Percentiles rank a stretch among this genome's conserved stretches.
These are phyloP conservation scores for Allobates femoralis DNA, from an alignment of 2,797 vertebrate genomes.

Conservation along the genomic window DNA sequence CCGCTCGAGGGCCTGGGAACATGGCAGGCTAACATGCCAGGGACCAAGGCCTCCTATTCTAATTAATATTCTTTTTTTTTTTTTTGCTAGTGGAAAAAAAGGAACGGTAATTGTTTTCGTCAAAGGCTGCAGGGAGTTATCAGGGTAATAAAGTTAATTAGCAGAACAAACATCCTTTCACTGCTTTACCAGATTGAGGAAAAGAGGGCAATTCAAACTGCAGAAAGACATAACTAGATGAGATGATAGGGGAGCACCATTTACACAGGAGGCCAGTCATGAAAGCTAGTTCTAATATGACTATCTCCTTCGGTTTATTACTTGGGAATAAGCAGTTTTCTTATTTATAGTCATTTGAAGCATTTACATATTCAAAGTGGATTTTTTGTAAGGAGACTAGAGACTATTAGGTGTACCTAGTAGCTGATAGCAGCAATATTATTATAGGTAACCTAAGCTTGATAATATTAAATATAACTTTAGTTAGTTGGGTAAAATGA, in stretches of 20 bases:
- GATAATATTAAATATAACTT: no score
- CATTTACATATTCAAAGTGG: background rate
- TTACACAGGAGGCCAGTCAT: slow-evolving; percentile 83
- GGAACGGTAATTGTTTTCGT: slow-evolving; percentile 97
- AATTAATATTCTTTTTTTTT: slow-evolving; percentile 88
- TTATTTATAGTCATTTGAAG: background rate
- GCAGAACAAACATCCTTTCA: slow-evolving; percentile 95
- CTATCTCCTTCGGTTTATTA: slow-evolving; percentile 64
- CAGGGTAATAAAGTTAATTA: slow-evolving; percentile 99
- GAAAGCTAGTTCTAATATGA: slow-evolving; percentile 74
- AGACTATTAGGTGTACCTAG: background rate
- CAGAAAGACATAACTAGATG: slow-evolving; percentile 84
- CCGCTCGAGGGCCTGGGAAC: slow-evolving; percentile 88
- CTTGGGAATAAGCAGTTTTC: background rate
- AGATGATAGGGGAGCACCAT: slow-evolving; percentile 84
- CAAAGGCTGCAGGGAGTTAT: slow-evolving; percentile 98
- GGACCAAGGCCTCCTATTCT: slow-evolving; percentile 84
- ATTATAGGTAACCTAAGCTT: no score
- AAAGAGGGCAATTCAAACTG: slow-evolving; percentile 88
- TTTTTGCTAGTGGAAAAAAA: slow-evolving; percentile 76
- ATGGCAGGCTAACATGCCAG: slow-evolving; percentile 85
- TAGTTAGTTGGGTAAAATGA: no score
- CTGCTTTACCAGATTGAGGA: slow-evolving; percentile 85
- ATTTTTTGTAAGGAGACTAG: background rate
- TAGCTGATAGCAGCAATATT: background rate